A percentile compares a stretch with the other conserved stretches of the same genome.
Evolutionary conservation across 2,888 invertebrate species (phyloP).

Genomic region (Drosophila vallismaia): DNA sequence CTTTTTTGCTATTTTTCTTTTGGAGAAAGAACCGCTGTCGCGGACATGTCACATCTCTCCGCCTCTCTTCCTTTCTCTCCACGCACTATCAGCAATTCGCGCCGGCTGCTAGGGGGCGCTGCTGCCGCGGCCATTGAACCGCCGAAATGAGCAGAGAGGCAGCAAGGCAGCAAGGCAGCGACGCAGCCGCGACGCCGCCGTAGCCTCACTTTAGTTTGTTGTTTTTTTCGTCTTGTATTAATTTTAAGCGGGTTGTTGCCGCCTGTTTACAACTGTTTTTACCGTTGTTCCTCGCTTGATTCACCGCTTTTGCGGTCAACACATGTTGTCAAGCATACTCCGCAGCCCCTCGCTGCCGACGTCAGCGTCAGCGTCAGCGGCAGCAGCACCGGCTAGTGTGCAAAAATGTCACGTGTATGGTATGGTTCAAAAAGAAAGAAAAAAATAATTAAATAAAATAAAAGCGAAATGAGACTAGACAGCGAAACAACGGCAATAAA

Average conservation of each 20-base stretch:
- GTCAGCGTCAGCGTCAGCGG: slow-evolving; percentile 7
- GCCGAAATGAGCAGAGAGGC: slow-evolving; percentile 54
- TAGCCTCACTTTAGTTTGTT: slow-evolving; percentile 31
- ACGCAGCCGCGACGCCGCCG: slow-evolving; percentile 4
- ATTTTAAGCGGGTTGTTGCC: slow-evolving; percentile 59
- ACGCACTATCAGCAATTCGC: slow-evolving; percentile 66
- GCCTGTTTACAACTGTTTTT: slow-evolving; percentile 71
- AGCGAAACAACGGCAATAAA: slow-evolving; percentile 32
- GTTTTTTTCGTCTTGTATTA: slow-evolving; percentile 49
- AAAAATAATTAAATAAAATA: slow-evolving; percentile 6
- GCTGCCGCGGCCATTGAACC: slow-evolving; percentile 70
- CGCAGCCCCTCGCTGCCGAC: slow-evolving; percentile 1
- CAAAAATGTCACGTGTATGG: slow-evolving; percentile 31
- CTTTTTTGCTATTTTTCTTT: slow-evolving; percentile 1
- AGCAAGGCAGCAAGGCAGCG: slow-evolving; percentile 10
- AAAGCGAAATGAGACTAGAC: background rate
- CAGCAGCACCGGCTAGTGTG: slow-evolving; percentile 10
- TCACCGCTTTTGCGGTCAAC: slow-evolving; percentile 52
- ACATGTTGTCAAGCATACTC: slow-evolving; percentile 23
- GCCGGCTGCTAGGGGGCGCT: slow-evolving; percentile 50
- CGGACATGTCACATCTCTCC: slow-evolving; percentile 4
- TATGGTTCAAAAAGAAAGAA: background rate
- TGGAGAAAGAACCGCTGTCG: slow-evolving; percentile 12
- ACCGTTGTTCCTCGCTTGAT: slow-evolving; percentile 62
- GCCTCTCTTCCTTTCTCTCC: slow-evolving; percentile 1